Base-by-base conservation (phyloP, 2,113 vertebrate species). In the Accipiter cooperii region DNA sequence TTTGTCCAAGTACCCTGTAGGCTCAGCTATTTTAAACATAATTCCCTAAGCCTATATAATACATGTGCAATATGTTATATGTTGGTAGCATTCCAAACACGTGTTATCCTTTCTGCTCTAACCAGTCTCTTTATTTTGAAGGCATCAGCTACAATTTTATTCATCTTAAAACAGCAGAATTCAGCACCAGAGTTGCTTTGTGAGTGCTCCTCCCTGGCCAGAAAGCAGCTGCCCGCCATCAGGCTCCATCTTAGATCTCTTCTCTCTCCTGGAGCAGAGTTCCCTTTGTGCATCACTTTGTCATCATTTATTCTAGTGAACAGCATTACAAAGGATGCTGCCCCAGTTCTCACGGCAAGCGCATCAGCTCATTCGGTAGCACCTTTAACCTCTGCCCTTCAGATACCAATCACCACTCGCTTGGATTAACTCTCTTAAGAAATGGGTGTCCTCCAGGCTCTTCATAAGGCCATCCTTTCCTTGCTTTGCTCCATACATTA, bases 221-320 rank as follows among this genome's bases (percentile, higher is more conserved):
- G 26, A 14, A 2, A 44, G 47, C 54, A 52, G 90, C 77, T 74
- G 68, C 64, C 64, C 22, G 1, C 4, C 29, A 1, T 3, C 77
- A 29, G 36, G 65, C 85, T 22, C 12, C 51, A 10, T 25, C 91
- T 31, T 13, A 9, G n/a, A 15, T 3, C 75, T 28, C 74, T 10
- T 8, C 31, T 25, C 1, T 5, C 13, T 12, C 51, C 10, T 1
- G 19, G 22, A 55, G 46, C 51, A 4, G 1, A n/a, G 79, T 0
- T 6, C 57, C 61, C 69, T 58, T 15, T 25, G 58, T 63, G 55
- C 78, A 60, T 34, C 75, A 5, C 76, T 36, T 54, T 2, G 6
- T 4, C 21, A 13, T 11, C 80, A 5, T 47, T 73, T 9, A 65
- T n/a, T 25, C 84, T 3, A 0, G 19, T 5, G 9, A 80, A 5